Evolutionary conservation across 2,888 invertebrate species (phyloP), one percentile per base, ranked within the genome.

Genomic region (Theretra japonica): DNA sequence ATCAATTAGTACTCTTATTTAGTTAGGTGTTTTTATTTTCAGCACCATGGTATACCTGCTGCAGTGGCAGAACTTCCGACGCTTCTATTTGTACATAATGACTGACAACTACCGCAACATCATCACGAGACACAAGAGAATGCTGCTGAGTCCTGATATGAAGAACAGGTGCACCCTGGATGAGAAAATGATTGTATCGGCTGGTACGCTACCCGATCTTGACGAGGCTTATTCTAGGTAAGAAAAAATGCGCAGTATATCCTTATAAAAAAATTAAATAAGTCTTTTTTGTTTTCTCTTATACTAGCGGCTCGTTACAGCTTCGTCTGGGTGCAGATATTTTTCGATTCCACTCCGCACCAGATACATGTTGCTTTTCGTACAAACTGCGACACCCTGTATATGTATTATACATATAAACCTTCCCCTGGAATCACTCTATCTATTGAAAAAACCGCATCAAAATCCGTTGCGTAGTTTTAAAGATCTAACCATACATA

Each of bases 11-110:
- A 2, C 4, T 28, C 5, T 5, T 41, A 41, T 41, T 41, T 65
- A 19, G 6, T 23, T 6, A 17, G 2, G 41, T 48, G 19, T 48
- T 6, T 48, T 17, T 65, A n/a, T n/a, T 95, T 94, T 57, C 90
- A 98, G 98, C 85, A 97, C 97, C 70, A 97, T 97, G 85, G 97
- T 97, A 82, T 96, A 96, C 92, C 93, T 98, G 78, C 92, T 97
- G 53, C 97, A 97, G 86, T 98, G 98, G 98, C 97, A 97, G 86
- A 97, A 98, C 88, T 97, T 98, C 92, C 96, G 98, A 21, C 96
- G 98, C 3, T 96, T 98, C 84, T 99, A 99, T 90, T 94, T 98
- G 73, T 98, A 98, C 90, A 96, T 98, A 73, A 98, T 99, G 97
- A 98, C 98, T 0, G 98, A 98, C 88, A 98, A 98, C 88, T 96